These are phyloP conservation scores for Meloidogyne floridensis DNA, from an alignment of 1,140 invertebrate genomes.

Conservation along the genomic window DNA sequence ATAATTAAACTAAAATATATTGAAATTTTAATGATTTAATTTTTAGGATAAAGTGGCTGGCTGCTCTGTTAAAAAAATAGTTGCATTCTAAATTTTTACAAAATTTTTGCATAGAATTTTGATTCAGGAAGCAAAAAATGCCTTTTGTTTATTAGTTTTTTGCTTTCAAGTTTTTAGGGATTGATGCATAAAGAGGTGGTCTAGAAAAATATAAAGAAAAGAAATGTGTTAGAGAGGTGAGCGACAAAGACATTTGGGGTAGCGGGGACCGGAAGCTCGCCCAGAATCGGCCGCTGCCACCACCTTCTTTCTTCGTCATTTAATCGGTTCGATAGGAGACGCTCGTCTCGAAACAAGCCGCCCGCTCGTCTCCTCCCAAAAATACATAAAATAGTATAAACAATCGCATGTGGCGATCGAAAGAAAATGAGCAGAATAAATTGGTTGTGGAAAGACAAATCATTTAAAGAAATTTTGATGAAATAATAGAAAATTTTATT, in stretches of 20 bases:
- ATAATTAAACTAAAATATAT: no score
- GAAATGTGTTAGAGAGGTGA: neutral
- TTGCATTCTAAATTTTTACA: no score
- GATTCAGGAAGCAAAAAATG: neutral
- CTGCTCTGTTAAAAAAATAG: no score
- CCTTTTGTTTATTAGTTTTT: neutral
- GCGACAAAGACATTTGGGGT: neutral
- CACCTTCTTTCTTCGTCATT: neutral
- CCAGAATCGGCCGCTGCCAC: neutral
- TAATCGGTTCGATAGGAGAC: neutral
- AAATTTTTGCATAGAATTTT: no score
- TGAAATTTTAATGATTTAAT: no score
- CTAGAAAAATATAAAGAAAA: neutral
- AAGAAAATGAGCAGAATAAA: neutral
- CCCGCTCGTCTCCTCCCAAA: neutral
- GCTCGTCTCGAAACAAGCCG: neutral
- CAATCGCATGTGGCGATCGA: neutral
- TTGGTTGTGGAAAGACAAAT: neutral
- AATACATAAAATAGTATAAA: neutral
- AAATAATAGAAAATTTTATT: neutral
- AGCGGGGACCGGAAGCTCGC: neutral
- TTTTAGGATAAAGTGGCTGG: no score
- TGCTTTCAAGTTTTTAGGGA: neutral
- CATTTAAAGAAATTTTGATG: neutral
- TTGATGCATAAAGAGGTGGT: neutral